phyloP scores from a whole-genome alignment of 2,797 vertebrate genomes.

The Vultur gryphus region DNA sequence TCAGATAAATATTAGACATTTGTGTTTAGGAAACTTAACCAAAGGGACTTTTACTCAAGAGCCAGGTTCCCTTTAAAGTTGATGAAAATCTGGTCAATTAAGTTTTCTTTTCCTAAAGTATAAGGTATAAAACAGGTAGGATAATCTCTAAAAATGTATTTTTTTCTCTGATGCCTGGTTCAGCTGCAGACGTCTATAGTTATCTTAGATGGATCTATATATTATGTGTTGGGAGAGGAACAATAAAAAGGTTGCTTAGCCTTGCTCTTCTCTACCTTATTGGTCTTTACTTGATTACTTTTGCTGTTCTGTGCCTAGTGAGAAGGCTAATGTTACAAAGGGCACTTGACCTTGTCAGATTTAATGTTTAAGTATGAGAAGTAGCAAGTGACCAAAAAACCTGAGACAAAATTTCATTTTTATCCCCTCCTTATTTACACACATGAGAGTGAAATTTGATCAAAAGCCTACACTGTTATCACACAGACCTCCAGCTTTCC shows the following conservation, averaged over 20 bases:
- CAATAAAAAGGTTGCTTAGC: background rate
- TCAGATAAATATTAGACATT: background rate
- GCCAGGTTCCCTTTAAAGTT: background rate
- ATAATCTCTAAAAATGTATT: background rate
- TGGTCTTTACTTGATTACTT: background rate
- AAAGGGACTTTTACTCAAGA: background rate
- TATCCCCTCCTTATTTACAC: background rate
- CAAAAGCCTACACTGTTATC: background rate
- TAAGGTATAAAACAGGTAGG: background rate
- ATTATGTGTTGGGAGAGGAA: background rate
- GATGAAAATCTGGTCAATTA: background rate
- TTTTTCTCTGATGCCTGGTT: background rate
- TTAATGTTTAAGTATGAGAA: background rate
- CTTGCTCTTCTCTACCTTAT: background rate
- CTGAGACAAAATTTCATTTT: background rate
- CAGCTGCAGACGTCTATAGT: background rate
- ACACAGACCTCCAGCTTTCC: background rate
- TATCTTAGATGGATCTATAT: background rate
- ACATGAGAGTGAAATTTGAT: background rate
- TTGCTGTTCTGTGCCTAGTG: background rate
- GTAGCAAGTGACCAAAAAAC: background rate
- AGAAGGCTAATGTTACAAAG: background rate
- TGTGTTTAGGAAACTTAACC: background rate
- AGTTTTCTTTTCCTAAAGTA: background rate
- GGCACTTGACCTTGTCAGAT: background rate